These are phyloP conservation scores for Hemichromis elongatus DNA, from an alignment of 2,113 vertebrate genomes.

Conservation along the genomic window DNA sequence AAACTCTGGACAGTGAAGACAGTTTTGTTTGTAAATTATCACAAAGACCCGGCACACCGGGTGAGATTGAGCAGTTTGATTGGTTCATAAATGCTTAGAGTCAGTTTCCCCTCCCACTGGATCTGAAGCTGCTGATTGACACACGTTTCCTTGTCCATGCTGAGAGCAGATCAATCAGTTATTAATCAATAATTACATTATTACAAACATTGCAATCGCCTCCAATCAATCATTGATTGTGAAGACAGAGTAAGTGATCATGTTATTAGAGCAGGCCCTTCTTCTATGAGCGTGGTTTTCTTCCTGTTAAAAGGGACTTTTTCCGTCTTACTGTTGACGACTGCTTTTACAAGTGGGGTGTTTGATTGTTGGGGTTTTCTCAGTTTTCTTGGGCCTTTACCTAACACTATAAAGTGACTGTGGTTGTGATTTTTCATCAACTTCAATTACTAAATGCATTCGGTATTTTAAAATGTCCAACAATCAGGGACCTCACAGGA, in stretches of 20 bases:
- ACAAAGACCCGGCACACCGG: not conserved
- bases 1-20: not conserved
- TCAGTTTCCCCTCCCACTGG: not conserved
- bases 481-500: no score
- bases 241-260: not conserved
- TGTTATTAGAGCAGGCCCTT: not conserved
- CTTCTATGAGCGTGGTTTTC: not conserved
- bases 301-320: not conserved
- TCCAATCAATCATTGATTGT: not conserved
- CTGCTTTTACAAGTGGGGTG: fast-evolving
- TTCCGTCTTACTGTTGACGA: not conserved
- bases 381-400: not conserved
- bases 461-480: no score
- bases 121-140: not conserved
- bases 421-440: not conserved
- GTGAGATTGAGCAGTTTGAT: not conserved
- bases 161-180: not conserved
- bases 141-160: not conserved
- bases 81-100: not conserved
- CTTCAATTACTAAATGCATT: not conserved
- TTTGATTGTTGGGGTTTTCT: not conserved
- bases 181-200: not conserved
- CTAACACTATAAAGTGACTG: not conserved
- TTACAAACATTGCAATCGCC: not conserved
- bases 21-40: not conserved